Percentiles rank a stretch among this genome's conserved stretches.
Evolutionary conservation across 2,888 invertebrate genomes (phyloP).

Genomic region (Epinotia ramella): DNA sequence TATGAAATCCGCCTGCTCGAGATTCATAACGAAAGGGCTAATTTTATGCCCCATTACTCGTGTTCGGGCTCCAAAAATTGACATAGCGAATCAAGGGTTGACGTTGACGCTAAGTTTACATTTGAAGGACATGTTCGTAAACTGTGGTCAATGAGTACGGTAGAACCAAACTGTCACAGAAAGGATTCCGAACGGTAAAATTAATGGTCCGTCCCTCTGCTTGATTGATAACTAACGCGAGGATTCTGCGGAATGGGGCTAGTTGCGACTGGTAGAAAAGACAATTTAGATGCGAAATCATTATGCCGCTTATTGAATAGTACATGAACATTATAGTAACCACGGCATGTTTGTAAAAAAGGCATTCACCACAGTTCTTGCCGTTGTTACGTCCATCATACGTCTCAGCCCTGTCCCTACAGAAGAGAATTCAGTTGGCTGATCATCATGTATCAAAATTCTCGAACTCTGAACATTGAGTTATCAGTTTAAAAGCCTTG

Average conservation of each 20-base stretch:
- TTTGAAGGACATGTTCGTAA: constrained; percentile 24
- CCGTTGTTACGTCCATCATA: neutral
- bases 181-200: constrained; percentile 11
- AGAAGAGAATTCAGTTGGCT: neutral
- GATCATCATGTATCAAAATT: neutral
- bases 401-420: neutral
- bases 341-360: too few species aligned
- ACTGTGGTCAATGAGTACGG: neutral
- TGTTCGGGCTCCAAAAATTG: constrained; percentile 5
- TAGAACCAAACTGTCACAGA: constrained; percentile 5
- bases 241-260: constrained; percentile 12
- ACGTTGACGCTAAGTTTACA: constrained; percentile 13
- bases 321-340: neutral
- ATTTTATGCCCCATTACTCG: constrained; percentile 19
- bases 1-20: constrained; percentile 14
- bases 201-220: constrained; percentile 13
- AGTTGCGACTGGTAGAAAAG: neutral
- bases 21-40: constrained; percentile 26
- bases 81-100: constrained; percentile 12
- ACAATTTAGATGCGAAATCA: neutral
- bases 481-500: constrained; percentile 4
- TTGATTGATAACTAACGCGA: constrained; percentile 17
- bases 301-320: neutral
- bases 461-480: neutral
- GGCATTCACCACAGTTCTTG: neutral